Conservation (phyloP, 2,888 invertebrate species). For the Cephus sareptanus region DNA sequence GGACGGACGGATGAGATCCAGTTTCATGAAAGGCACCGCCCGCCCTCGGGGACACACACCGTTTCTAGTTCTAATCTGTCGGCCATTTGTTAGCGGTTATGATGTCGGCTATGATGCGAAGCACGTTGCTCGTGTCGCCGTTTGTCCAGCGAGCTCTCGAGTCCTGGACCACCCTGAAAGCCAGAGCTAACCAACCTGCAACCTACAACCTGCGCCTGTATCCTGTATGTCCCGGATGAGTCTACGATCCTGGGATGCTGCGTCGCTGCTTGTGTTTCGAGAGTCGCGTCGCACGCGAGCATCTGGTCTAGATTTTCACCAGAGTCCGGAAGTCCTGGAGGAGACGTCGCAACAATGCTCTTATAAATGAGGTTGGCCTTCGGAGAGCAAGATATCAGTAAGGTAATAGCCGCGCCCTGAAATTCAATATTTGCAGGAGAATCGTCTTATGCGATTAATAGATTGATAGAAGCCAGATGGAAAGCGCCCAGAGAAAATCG, state of each 20-base stretch:
- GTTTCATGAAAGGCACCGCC: conserved; percentile 63
- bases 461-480: conserved; percentile 36
- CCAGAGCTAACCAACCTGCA: conserved; percentile 30
- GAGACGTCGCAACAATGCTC: conserved; percentile 23
- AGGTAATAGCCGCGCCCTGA: conserved; percentile 47
- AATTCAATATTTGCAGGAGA: conserved; percentile 48
- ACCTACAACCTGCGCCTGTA: conserved; percentile 23
- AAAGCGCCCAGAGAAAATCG: conserved; percentile 16
- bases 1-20: conserved; percentile 48
- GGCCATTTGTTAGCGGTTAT: conserved; percentile 62
- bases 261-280: no score
- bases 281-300: no score
- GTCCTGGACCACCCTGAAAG: conserved; percentile 55
- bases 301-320: neutral
- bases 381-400: conserved; percentile 31
- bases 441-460: conserved; percentile 32
- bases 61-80: conserved; percentile 62
- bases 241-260: no score
- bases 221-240: no score
- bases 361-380: conserved; percentile 33
- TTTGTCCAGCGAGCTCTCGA: conserved; percentile 40
- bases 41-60: conserved; percentile 29
- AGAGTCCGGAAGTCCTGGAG: no score
- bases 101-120: conserved; percentile 47
- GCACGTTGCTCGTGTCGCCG: conserved; percentile 52